These are phyloP conservation scores for Sylvilagus bachmani DNA, from an alignment of 2,113 vertebrate genomes.

Conservation along the genomic window DNA sequence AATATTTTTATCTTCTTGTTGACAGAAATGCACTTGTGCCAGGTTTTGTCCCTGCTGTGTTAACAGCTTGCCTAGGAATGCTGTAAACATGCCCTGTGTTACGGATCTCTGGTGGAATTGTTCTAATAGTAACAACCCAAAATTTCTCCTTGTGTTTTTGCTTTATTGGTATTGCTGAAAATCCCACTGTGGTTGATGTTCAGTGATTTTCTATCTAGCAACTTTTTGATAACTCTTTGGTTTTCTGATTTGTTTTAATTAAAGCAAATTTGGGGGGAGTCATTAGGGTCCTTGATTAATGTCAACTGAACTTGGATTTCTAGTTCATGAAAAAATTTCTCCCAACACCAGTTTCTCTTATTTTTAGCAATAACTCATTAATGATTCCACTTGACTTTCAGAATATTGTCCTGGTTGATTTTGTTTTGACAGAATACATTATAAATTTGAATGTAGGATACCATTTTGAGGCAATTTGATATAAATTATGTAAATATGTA, in stretches of 20 bases:
- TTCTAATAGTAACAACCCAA: conserved; percentile 46
- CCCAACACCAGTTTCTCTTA: conserved; percentile 15
- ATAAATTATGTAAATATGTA: conserved; percentile 60
- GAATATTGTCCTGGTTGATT: conserved; percentile 58
- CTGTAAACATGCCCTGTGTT: conserved; percentile 35
- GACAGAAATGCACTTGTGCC: conserved; percentile 52
- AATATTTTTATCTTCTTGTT: conserved; percentile 29
- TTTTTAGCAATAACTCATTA: conserved; percentile 78
- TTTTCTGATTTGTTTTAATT: conserved; percentile 74
- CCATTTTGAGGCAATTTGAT: conserved; percentile 62
- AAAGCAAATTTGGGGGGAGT: neutral
- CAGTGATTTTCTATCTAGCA: conserved; percentile 27
- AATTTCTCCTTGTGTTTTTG: neutral
- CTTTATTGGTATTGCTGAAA: conserved; percentile 63
- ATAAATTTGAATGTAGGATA: conserved; percentile 45
- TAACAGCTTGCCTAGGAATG: conserved; percentile 62
- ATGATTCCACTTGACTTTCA: conserved; percentile 44
- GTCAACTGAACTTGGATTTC: conserved; percentile 60
- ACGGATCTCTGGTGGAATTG: conserved; percentile 52
- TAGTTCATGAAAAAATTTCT: conserved; percentile 33
- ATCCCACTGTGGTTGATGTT: conserved; percentile 16
- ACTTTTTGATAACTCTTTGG: conserved; percentile 58
- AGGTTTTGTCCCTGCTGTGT: conserved; percentile 60
- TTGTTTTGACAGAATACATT: conserved; percentile 27
- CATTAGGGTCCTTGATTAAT: conserved; percentile 55